These are phyloP conservation scores for Phortica variegata DNA, from an alignment of 1,140 invertebrate genomes.

Conservation along the genomic window DNA sequence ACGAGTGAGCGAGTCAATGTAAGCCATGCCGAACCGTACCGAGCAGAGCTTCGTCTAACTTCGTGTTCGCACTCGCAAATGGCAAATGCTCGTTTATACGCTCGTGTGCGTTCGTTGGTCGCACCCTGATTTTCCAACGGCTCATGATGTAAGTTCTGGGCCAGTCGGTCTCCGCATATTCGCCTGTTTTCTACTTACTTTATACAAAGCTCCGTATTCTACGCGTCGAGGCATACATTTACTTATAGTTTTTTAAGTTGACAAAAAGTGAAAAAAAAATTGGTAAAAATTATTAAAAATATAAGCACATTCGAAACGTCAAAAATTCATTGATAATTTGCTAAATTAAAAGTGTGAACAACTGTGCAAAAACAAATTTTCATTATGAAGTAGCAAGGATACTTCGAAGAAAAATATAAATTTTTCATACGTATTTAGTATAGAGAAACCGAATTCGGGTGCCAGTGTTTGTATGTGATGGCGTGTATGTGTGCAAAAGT, in stretches of 20 bases:
- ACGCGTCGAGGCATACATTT: no score
- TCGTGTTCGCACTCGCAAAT: not conserved
- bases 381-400: constrained; percentile 1
- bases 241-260: constrained; percentile 9
- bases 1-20: not conserved
- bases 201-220: no score
- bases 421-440: constrained; percentile 1
- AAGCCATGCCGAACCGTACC: no score
- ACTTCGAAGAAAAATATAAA: constrained; percentile 1
- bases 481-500: no score
- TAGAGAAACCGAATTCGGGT: not conserved
- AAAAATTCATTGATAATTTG: no score
- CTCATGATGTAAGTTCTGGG: constrained; percentile 46
- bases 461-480: no score
- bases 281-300: constrained; percentile 31
- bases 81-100: not conserved
- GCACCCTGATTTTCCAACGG: constrained; percentile 50
- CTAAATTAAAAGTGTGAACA: constrained; percentile 14
- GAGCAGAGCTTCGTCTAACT: no score
- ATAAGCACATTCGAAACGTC: no score
- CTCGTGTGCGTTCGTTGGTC: constrained; percentile 24
- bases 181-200: constrained; percentile 18
- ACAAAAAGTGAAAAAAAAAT: constrained; percentile 15
- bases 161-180: constrained; percentile 45
- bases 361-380: constrained; percentile 1